Base-by-base conservation (phyloP, 2,113 vertebrate species). In the Lethenteron reissneri region DNA sequence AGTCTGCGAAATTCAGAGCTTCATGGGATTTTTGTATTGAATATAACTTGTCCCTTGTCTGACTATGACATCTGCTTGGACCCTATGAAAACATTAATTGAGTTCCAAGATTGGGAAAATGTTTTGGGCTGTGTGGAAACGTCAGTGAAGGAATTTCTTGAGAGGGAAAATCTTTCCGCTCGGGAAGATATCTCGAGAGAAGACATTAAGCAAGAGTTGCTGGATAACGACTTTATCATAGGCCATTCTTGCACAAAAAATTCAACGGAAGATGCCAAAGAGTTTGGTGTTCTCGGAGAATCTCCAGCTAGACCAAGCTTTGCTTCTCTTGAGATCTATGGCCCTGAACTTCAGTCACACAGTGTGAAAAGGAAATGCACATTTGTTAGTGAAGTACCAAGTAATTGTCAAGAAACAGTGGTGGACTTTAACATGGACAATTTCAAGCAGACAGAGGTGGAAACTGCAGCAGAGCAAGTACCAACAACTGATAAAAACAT, bases 1-100 rank as follows among this genome's bases (percentile, higher is more conserved):
- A 79, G 80, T 72, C 78, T 41, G 41, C 41, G 41, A 41, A 41
- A 80, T 70, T 77, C 85, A 70, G 88, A 97, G 56, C 78, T 86
- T 58, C 74, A 89, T 0, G 88, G 84, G 2, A 78, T 92, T 17
- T 99, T 92, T 74, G 70, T 96, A 68, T 78, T 99, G 70, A 89
- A 95, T 12, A 81, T 99, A 21, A 84, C 84, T 68, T 95, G 94
- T 75, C 77, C 76, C 0, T 84, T 82, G 76, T 83, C 82, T 4
- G 88, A 92, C 57, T 99, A 96, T 73, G 94, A 99, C 72, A 80
- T 96, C 57, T 89, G 86, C 77, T 78, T 96, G 58, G 92, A 97
- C 74, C 90, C 94, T 72, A 81, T 86, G 71, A 96, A 96, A 81
- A 92, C 87, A 60, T 78, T 96, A 10, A 87, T 99, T 58, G 92